phyloP scores from a whole-genome alignment of 2,797 vertebrate genomes.

The Megaceryle alcyon region DNA sequence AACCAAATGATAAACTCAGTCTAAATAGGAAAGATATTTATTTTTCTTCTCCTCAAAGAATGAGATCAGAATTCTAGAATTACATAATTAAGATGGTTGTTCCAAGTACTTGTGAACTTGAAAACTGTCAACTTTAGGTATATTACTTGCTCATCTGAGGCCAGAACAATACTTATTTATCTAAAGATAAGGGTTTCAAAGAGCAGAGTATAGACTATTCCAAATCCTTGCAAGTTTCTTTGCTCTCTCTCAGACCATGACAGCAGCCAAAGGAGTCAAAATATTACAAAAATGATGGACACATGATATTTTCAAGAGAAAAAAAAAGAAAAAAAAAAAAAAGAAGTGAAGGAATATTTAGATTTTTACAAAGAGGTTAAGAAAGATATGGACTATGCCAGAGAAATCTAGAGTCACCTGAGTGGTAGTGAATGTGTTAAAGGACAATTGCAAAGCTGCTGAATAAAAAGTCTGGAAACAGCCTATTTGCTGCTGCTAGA shows the following conservation, averaged over 20 bases:
- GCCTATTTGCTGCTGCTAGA: background rate
- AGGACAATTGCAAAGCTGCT: background rate
- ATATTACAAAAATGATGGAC: background rate
- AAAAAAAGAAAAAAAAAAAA: background rate
- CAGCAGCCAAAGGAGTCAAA: background rate
- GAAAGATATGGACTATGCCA: background rate
- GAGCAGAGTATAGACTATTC: background rate
- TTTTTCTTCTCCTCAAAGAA: background rate
- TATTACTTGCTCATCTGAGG: background rate
- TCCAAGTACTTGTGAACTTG: background rate
- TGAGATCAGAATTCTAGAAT: background rate
- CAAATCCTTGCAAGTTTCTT: background rate
- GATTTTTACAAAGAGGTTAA: background rate
- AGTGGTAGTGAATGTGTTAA: background rate
- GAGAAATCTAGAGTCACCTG: accelerated
- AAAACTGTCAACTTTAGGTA: background rate
- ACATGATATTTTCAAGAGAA: background rate
- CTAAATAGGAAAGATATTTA: background rate
- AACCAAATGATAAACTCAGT: background rate
- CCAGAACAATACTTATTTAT: background rate
- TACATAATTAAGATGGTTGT: background rate
- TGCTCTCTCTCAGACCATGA: background rate
- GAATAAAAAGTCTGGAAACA: background rate
- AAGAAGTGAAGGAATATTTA: background rate
- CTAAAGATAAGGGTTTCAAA: background rate